Evolutionary conservation across 2,113 vertebrate genomes (phyloP), one percentile per base, ranked within the genome.

Genomic region (Cynoglossus semilaevis): DNA sequence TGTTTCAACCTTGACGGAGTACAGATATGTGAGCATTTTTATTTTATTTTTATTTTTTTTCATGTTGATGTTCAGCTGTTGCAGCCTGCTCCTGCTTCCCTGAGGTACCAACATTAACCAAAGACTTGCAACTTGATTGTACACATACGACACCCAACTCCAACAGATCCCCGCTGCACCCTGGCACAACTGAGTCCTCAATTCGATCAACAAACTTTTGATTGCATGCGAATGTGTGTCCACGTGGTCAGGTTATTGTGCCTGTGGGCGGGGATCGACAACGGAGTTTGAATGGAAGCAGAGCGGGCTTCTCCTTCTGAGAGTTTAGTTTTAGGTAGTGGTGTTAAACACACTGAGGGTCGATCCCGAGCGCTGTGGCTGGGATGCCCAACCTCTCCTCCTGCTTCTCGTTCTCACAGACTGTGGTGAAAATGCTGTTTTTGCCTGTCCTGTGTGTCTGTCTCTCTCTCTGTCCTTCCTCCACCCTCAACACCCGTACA

Each of bases 61-160:
- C 61, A 13, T 62, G 53, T 43, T 52, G 34, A 70, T 67, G 79
- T 36, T n/a, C 51, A 43, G 66, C 75, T 45, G 64, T 76, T 64
- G 47, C 76, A 48, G 71, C 77, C 86, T 49, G 80, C 72, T 76
- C 81, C 76, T 67, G 70, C 73, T 76, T 58, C 66, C 70, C 83
- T 66, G 79, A 71, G 83, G 81, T 91, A 89, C 77, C 85, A 83
- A 87, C 80, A 51, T 74, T 86, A 86, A 92, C 91, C 91, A 92
- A 92, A 92, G 91, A 92, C 84, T 91, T 89, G 50, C 76, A 88
- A 80, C 76, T 80, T 92, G 91, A 92, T 92, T 92, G 91, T 92
- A 92, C 81, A 74, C 51, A 77, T 83, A 65, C 54, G 74, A 81
- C 76, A 17, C 83, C 8, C 40, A 37, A 63, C 74, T 76, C 65